Conservation (phyloP, 30 jellyfish, hydroid and myxozoan genomes). For the Rhopilema esculentum region DNA sequence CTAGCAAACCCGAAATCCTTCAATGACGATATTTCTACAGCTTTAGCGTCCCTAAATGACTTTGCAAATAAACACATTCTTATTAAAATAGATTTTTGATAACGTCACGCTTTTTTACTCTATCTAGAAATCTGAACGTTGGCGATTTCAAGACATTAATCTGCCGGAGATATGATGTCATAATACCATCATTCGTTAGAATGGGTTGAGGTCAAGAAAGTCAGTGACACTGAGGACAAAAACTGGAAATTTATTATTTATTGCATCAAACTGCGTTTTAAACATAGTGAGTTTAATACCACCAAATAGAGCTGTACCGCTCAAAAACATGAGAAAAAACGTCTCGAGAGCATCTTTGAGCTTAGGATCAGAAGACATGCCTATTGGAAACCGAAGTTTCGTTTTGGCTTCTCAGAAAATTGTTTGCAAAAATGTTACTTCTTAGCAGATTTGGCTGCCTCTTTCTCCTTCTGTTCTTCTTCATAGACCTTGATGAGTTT, state of each 20-base stretch:
- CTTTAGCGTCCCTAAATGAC: too few species aligned
- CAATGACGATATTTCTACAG: too few species aligned
- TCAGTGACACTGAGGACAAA: not conserved
- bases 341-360: not conserved
- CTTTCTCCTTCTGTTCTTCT: constrained; percentile 90
- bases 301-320: not conserved
- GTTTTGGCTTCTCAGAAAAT: not conserved
- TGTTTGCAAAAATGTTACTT: constrained; percentile 11
- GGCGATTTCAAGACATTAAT: too few species aligned
- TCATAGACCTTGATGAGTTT: constrained; percentile 75
- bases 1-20: too few species aligned
- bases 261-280: not conserved
- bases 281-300: not conserved
- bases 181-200: too few species aligned
- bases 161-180: too few species aligned
- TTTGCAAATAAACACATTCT: too few species aligned
- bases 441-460: constrained; percentile 80
- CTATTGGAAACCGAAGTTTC: not conserved
- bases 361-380: not conserved
- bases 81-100: too few species aligned
- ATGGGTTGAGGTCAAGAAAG: not conserved
- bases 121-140: too few species aligned
- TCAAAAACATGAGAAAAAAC: not conserved
- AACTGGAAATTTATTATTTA: not conserved
- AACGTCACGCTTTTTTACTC: too few species aligned